phyloP scores from a whole-genome alignment of 2,113 vertebrate species.

The Corythoichthys haematopterus region DNA sequence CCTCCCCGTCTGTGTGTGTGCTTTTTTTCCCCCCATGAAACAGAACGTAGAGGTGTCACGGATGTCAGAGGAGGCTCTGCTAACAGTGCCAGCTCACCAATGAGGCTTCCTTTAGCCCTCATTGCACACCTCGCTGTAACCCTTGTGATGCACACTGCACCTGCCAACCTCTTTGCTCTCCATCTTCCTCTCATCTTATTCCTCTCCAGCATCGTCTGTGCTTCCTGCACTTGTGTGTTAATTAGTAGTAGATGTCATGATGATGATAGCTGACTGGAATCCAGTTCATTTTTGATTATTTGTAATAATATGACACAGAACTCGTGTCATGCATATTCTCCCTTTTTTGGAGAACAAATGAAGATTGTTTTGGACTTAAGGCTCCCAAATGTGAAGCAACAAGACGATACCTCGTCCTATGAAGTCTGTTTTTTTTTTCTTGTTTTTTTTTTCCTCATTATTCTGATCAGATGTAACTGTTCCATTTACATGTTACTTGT shows the following conservation, averaged over 20 bases:
- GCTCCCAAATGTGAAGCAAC: conserved; percentile 36
- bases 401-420: conserved; percentile 17
- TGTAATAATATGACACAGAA: conserved; percentile 26
- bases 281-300: conserved; percentile 53
- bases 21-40: conserved; percentile 31
- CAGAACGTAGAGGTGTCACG: conserved; percentile 97
- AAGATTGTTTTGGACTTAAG: conserved; percentile 14
- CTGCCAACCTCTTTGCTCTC: conserved; percentile 12
- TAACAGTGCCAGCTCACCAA: conserved; percentile 91
- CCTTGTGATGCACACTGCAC: conserved; percentile 25
- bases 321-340: conserved; percentile 29
- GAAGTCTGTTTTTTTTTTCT: conserved; percentile 1
- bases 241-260: conserved; percentile 6
- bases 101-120: conserved; percentile 67
- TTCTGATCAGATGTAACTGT: conserved; percentile 18
- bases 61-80: conserved; percentile 88
- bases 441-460: conserved; percentile 20
- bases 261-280: conserved; percentile 62
- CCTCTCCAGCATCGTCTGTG: conserved; percentile 10
- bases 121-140: conserved; percentile 19
- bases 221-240: conserved; percentile 7
- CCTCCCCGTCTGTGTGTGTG: conserved; percentile 35
- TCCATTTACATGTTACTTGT: conserved; percentile 9
- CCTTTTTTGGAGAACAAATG: conserved; percentile 46
- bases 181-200: conserved; percentile 13